These are phyloP conservation scores for Rhynchophorus ferrugineus DNA, from an alignment of 1,140 invertebrate species.

Conservation along the genomic window DNA sequence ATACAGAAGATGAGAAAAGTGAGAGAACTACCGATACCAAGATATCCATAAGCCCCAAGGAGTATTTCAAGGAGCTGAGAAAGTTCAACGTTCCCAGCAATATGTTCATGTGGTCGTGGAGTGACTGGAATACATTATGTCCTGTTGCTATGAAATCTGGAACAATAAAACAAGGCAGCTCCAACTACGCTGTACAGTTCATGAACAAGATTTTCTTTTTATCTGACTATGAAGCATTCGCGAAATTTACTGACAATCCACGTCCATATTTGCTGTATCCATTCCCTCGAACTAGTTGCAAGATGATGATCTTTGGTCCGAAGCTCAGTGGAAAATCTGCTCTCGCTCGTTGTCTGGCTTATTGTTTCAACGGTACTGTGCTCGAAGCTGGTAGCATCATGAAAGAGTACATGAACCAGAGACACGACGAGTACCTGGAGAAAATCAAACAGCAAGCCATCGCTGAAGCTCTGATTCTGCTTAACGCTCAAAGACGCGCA, in stretches of 20 bases:
- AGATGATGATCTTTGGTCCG: conserved; percentile 43
- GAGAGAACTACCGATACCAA: conserved; percentile 14
- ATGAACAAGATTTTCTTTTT: conserved; percentile 52
- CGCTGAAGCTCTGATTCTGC: conserved; percentile 27
- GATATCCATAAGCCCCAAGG: conserved; percentile 24
- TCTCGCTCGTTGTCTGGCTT: conserved; percentile 36
- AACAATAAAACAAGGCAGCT: conserved; percentile 39
- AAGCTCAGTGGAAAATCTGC: conserved; percentile 39
- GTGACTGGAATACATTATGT: conserved; percentile 50
- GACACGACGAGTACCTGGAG: conserved; percentile 38
- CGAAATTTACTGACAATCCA: conserved; percentile 51
- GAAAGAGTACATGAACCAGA: conserved; percentile 32
- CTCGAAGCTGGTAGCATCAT: conserved; percentile 36
- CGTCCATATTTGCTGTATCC: conserved; percentile 44
- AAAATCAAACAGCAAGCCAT: conserved; percentile 38
- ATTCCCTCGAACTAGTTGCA: conserved; percentile 38
- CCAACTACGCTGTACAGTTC: conserved; percentile 47
- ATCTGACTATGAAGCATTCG: conserved; percentile 40
- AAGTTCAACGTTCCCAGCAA: conserved; percentile 26
- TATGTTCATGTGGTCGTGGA: conserved; percentile 41
- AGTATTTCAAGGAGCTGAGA: conserved; percentile 34
- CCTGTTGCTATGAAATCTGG: conserved; percentile 51
- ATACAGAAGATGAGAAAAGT: conserved; percentile 15
- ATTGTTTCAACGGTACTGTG: conserved; percentile 33
- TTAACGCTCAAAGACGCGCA: conserved; percentile 17